A percentile compares a stretch with the other conserved stretches of the same genome.
phyloP scores from a whole-genome alignment of 2,113 vertebrate genomes.

The Saccopteryx bilineata region DNA sequence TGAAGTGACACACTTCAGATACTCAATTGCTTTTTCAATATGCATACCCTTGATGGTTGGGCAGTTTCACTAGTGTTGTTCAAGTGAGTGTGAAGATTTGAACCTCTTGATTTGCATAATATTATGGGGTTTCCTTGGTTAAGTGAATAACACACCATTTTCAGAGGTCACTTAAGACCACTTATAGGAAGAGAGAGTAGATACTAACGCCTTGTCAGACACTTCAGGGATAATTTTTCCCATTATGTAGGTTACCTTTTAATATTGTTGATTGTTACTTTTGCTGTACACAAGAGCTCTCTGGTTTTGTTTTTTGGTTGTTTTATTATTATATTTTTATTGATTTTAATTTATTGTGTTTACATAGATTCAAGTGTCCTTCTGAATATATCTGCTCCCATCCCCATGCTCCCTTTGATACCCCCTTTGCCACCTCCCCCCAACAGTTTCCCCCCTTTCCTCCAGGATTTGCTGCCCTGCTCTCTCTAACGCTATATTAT shows the following conservation, averaged over 20 bases:
- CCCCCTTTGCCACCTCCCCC: too few relatives aligned
- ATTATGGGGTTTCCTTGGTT: neutral
- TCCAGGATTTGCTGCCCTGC: too few relatives aligned
- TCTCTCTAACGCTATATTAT: too few relatives aligned
- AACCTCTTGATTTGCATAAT: neutral
- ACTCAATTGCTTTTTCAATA: neutral
- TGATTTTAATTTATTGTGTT: too few relatives aligned
- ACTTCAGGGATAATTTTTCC: neutral
- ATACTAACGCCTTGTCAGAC: neutral
- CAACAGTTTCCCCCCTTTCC: too few relatives aligned
- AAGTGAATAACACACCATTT: neutral
- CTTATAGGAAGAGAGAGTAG: neutral
- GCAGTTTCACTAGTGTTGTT: neutral
- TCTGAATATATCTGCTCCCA: too few relatives aligned
- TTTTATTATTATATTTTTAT: too few relatives aligned
- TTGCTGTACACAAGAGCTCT: neutral
- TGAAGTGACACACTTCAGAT: neutral
- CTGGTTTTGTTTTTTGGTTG: neutral
- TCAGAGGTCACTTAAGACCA: neutral
- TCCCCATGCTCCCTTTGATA: too few relatives aligned
- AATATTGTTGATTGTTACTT: neutral
- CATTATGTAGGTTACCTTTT: neutral
- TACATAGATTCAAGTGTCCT: too few relatives aligned
- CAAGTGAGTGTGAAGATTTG: neutral
- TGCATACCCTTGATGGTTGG: neutral